Evolutionary conservation across 2,797 vertebrate species (phyloP), one percentile per base, ranked within the genome.

Genomic region (Streptopelia turtur): DNA sequence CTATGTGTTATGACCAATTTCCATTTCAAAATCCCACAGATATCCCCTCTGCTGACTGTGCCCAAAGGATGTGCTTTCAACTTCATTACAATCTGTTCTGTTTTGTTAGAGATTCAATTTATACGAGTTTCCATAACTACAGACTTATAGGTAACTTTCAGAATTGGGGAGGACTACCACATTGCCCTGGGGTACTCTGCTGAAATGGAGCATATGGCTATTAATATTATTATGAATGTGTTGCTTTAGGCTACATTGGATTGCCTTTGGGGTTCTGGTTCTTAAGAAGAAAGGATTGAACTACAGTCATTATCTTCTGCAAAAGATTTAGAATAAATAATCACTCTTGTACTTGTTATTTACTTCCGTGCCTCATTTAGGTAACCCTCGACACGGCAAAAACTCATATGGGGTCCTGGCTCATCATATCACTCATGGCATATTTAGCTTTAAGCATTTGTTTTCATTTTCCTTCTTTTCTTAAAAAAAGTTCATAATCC

Each of bases 161-260:
- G 89, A 86, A 56, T 90, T 59, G 22, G 72, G 89, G 56, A 92
- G 78, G 90, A 94, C 95, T 86, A 77, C 70, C 83, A 31, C 79
- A 6, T 61, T 91, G 90, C 87, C 27, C 0, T 80, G 71, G 80
- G 94, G 90, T 81, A 66, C 85, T 69, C 6, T 21, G 79, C 63
- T 76, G 69, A 95, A 96, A 94, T 63, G 63, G 39, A 96, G 63
- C 91, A 96, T 95, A 94, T 88, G 95, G 93, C 69, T 91, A 72
- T 94, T 96, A 94, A 96, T 94, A 91, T 86, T 76, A 90, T 59
- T 91, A 90, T 89, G 87, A 91, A 89, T 91, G 76, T 89, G 14
- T 83, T 90, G 77, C 94, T 96, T 91, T 66, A 90, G 95, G 95
- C 94, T 87, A 76, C 76, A 15, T 70, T 53, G 31, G 50, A 65